Evolutionary conservation across 2,888 invertebrate genomes (phyloP), one percentile per base, ranked within the genome.

Genomic region (Pecten maximus): DNA sequence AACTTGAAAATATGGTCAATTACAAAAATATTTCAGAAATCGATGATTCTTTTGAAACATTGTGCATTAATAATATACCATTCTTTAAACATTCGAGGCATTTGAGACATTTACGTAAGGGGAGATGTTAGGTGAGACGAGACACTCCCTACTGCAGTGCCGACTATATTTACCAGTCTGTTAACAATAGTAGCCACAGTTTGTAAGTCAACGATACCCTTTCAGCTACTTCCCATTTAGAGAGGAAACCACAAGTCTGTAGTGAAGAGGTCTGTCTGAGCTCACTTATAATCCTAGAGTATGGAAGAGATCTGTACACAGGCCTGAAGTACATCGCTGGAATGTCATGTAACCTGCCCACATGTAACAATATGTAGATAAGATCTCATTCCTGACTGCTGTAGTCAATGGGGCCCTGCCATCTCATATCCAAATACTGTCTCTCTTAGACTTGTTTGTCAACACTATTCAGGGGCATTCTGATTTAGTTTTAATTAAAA

Each of bases 251-350:
- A 35, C 74, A 74, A 35, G 74, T 74, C 74, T 74, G 74, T 74
- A 74, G 74, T 74, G 74, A 74, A 74, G 74, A 74, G 74, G 74
- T 74, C 74, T 74, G 74, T 74, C 74, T 74, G 28, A 74, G 60
- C 50, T 50, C 50, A 50, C 50, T 50, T 50, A 50, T 44, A 44
- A 44, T 44, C 44, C 12, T 44, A 44, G 44, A 44, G 50, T 54
- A 54, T 4, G 15, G 50, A 54, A 54, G 50, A 54, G 50, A 23
- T 54, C 50, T 54, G 50, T 54, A 54, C 15, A 54, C 23, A 54
- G 50, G 50, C 19, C 2, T 19, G 15, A 19, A 12, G 23, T 28
- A 4, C 60, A 74, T 74, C 35, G 12, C 74, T 15, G 74, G 74
- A 74, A 74, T 74, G 50, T 54, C 2, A 16, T 54, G 35, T 74